Percentiles rank a stretch among this genome's conserved stretches.
Conservation (phyloP, 2,797 vertebrate species). For the Rhynchonycteris naso region DNA sequence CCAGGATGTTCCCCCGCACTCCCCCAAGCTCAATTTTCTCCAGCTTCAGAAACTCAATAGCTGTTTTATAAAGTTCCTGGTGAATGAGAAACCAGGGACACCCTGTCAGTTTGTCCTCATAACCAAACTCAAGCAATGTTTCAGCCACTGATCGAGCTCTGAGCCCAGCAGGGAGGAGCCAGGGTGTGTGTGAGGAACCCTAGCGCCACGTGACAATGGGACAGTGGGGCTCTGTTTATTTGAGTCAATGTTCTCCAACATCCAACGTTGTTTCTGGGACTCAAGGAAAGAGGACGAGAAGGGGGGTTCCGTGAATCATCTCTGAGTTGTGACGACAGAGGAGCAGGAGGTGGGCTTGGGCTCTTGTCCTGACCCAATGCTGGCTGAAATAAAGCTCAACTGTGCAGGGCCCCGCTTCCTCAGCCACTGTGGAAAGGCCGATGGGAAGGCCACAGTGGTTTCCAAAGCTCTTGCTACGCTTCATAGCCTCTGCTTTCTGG, state of each 20-base stretch:
- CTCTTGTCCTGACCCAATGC: neutral
- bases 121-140: neutral
- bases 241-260: fast-evolving
- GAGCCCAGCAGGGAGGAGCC: too few relatives aligned
- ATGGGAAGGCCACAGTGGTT: fast-evolving
- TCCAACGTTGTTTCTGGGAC: neutral
- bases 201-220: fast-evolving
- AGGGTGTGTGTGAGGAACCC: fast-evolving
- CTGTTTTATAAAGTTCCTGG: constrained; percentile 86
- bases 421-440: fast-evolving
- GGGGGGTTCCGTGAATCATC: fast-evolving
- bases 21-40: constrained; percentile 87
- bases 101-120: fast-evolving
- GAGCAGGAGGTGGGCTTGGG: neutral
- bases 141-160: fast-evolving
- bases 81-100: fast-evolving
- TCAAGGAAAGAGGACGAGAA: neutral
- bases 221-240: fast-evolving
- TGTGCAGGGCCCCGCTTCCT: neutral
- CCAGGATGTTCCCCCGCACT: constrained; percentile 79
- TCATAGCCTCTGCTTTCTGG: neutral
- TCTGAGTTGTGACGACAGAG: fast-evolving
- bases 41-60: constrained; percentile 84
- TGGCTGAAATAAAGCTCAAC: fast-evolving
- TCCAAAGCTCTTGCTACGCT: fast-evolving